A percentile compares a stretch with the other conserved stretches of the same genome.
Evolutionary conservation across 2,113 vertebrate genomes (phyloP).

Genomic region (Micronisus gabar): DNA sequence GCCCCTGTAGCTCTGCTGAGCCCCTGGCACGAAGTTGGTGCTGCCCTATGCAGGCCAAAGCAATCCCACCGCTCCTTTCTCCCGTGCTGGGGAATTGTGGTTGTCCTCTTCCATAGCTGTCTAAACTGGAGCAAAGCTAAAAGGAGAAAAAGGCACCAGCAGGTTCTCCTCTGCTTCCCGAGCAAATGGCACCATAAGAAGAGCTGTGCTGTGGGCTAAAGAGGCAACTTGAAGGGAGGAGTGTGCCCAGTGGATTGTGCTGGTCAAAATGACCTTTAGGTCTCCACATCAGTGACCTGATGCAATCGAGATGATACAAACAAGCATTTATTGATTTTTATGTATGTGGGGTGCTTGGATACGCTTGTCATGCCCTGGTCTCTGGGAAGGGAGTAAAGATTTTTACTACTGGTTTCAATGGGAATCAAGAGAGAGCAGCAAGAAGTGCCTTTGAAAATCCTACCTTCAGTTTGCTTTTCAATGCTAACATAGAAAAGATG

Average conservation of each 20-base stretch:
- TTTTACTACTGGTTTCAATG: not conserved
- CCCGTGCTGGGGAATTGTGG: not conserved
- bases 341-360: not conserved
- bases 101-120: not conserved
- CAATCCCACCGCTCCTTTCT: not conserved
- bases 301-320: not conserved
- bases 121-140: not conserved
- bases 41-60: not conserved
- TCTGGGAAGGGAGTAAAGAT: not conserved
- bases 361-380: not conserved
- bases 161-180: not conserved
- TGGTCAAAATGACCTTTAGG: not conserved
- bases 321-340: not conserved
- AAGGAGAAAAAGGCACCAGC: not conserved
- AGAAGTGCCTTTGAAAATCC: not conserved
- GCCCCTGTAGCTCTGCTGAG: not conserved
- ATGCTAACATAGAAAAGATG: not conserved
- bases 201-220: not conserved
- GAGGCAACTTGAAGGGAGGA: not conserved
- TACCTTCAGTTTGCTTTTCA: not conserved
- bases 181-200: not conserved
- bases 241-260: not conserved
- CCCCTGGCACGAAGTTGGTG: too few species aligned
- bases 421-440: not conserved
- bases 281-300: not conserved